A percentile compares a stretch with the other conserved stretches of the same genome.
Conservation (phyloP, 2,113 vertebrate genomes). For the Pteronura brasiliensis region DNA sequence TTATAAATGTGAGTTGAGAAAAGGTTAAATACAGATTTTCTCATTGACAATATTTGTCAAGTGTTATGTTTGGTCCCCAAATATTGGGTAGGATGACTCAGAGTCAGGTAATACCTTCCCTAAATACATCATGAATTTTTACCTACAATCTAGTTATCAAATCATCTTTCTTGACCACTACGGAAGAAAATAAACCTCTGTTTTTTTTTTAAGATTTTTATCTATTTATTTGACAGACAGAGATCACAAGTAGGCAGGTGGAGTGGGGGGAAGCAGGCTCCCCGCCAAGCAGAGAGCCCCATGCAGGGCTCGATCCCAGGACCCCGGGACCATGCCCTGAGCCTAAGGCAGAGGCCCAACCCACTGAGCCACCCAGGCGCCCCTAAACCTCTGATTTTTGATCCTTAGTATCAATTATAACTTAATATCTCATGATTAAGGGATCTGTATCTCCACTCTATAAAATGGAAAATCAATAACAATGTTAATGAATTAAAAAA, state of each 20-base stretch:
- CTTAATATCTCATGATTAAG: not conserved
- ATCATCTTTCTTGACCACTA: not conserved
- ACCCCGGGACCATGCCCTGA: no score
- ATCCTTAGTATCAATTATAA: constrained; percentile 23
- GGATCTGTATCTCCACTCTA: not conserved
- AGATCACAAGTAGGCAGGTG: no score
- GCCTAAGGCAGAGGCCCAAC: no score
- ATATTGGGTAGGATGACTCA: not conserved
- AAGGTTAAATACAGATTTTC: not conserved
- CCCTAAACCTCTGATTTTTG: not conserved
- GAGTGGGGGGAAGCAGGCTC: no score
- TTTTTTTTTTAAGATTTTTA: not conserved
- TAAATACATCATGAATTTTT: not conserved
- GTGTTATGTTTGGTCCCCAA: not conserved
- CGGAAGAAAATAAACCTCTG: not conserved
- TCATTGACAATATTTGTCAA: not conserved
- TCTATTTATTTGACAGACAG: no score
- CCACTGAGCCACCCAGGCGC: no score
- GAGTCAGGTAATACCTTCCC: not conserved
- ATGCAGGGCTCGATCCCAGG: no score
- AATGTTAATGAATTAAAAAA: not conserved
- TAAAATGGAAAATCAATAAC: not conserved
- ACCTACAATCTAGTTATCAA: not conserved
- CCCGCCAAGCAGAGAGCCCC: no score
- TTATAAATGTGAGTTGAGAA: not conserved